Conservation (phyloP, 2,797 vertebrate species). For the Falco novaeseelandiae region DNA sequence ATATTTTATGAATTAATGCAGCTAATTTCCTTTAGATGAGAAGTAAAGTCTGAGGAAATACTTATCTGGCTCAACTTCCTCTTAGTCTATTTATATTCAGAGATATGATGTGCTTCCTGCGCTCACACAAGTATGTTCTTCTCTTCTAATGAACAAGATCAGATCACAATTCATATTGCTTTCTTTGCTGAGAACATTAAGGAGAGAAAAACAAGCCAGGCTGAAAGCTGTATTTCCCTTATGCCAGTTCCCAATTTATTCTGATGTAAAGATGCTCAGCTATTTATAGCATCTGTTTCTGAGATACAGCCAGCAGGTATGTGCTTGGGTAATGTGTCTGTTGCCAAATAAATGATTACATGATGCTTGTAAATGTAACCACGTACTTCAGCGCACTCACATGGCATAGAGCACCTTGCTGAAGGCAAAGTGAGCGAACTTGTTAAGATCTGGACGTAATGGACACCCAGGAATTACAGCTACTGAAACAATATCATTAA, state of each 20-base stretch:
- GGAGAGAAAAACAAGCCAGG: background rate
- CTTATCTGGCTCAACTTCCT: slow-evolving; percentile 25
- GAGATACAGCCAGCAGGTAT: slow-evolving; percentile 21
- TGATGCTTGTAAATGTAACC: slow-evolving; percentile 1
- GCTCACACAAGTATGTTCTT: background rate
- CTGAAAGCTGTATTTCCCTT: background rate
- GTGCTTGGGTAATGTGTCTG: background rate
- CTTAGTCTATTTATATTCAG: slow-evolving; percentile 32
- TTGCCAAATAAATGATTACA: slow-evolving; percentile 21
- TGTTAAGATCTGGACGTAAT: background rate
- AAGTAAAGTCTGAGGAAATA: slow-evolving; percentile 44
- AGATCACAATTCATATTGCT: background rate
- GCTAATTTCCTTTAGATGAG: slow-evolving; percentile 27
- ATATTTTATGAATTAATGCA: slow-evolving; percentile 8
- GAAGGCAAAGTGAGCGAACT: background rate
- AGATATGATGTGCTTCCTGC: slow-evolving; percentile 24
- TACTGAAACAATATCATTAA: background rate
- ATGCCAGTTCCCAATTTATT: background rate
- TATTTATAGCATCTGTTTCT: background rate
- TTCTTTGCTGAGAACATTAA: background rate
- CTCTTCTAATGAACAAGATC: slow-evolving; percentile 3
- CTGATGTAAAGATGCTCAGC: background rate
- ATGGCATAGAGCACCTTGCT: background rate
- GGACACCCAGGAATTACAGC: background rate
- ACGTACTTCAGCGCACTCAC: background rate